These are phyloP conservation scores for Spodoptera frugiperda DNA, from an alignment of 1,140 invertebrate genomes.

Conservation along the genomic window DNA sequence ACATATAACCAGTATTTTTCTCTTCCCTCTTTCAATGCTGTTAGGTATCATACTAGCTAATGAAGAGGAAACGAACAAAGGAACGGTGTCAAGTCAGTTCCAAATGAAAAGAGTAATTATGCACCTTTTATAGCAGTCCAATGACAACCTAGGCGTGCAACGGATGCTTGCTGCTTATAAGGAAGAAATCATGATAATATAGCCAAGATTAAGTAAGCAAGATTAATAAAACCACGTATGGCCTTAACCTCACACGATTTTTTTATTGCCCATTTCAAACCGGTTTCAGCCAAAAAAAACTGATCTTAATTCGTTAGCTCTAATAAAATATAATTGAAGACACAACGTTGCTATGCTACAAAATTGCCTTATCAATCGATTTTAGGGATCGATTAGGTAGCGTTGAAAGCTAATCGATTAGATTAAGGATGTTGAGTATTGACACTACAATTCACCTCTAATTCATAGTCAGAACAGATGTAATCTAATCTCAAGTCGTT, in stretches of 20 bases:
- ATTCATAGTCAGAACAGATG: constrained; percentile 34
- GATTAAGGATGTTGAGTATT: constrained; percentile 23
- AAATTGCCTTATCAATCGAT: constrained; percentile 32
- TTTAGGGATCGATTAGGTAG: constrained; percentile 36
- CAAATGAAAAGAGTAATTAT: background rate
- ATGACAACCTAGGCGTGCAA: constrained; percentile 17
- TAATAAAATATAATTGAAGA: constrained; percentile 15
- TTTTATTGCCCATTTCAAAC: constrained; percentile 22
- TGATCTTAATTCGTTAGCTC: background rate
- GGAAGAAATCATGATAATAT: constrained; percentile 14
- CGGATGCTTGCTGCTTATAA: constrained; percentile 10
- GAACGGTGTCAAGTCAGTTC: background rate
- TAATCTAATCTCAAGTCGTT: constrained; percentile 45
- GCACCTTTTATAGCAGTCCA: background rate
- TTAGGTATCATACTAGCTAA: constrained; percentile 4
- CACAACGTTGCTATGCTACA: background rate
- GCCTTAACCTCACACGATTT: constrained; percentile 21
- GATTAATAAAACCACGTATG: background rate
- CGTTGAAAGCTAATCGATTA: constrained; percentile 30
- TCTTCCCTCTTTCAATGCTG: too few species aligned
- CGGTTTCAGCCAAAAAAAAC: constrained; percentile 11
- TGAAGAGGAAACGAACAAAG: constrained; percentile 20
- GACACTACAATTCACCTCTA: constrained; percentile 35
- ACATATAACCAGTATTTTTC: too few species aligned
- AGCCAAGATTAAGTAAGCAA: constrained; percentile 4